Evolutionary conservation across 1,140 invertebrate species (phyloP).

Genomic region (Drosophila fuyamai): DNA sequence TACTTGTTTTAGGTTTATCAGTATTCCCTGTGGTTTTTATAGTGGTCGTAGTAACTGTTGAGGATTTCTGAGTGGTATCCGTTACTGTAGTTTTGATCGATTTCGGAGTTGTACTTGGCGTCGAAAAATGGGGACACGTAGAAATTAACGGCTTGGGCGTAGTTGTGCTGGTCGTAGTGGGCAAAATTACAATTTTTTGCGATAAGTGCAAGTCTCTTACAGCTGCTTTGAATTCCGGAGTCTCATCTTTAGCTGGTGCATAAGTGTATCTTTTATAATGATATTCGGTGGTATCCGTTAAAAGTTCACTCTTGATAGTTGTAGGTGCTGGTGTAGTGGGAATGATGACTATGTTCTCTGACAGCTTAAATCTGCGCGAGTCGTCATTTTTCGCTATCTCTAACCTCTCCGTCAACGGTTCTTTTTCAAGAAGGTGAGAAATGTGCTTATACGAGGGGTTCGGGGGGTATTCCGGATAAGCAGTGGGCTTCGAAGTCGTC

Average conservation of each 20-base stretch:
- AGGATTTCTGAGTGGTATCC: not conserved
- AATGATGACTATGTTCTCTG: constrained; percentile 5
- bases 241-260: not conserved
- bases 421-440: not conserved
- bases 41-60: too few relatives aligned
- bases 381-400: not conserved
- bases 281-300: constrained; percentile 21
- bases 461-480: constrained; percentile 8
- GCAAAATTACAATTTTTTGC: constrained; percentile 30
- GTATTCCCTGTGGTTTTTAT: too few relatives aligned
- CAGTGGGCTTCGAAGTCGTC: constrained; percentile 5
- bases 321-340: not conserved
- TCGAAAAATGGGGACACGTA: not conserved
- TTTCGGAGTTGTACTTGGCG: not conserved
- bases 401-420: not conserved
- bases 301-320: not conserved
- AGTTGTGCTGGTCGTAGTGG: constrained; percentile 5
- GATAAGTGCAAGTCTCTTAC: not conserved
- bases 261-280: constrained; percentile 22
- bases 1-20: too few relatives aligned
- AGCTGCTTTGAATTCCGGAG: not conserved
- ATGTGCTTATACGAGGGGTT: constrained; percentile 19
- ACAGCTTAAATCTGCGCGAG: not conserved
- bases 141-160: not conserved
- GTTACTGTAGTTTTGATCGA: not conserved